phyloP scores from a whole-genome alignment of 2,888 invertebrate genomes.

The Agriotes lineatus region DNA sequence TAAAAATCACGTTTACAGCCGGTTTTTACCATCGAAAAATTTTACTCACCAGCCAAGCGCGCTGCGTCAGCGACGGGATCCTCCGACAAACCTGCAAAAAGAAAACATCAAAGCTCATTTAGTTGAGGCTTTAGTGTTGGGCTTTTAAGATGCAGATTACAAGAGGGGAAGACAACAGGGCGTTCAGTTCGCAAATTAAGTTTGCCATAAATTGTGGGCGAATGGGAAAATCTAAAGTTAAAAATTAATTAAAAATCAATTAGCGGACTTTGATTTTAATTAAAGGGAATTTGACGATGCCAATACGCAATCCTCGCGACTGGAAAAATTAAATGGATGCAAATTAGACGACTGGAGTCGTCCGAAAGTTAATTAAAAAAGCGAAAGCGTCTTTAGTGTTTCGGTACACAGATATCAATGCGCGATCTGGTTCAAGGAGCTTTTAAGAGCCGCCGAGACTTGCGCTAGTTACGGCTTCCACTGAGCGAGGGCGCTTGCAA shows the following conservation, averaged over 20 bases:
- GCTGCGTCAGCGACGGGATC: not conserved
- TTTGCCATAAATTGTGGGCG: not conserved
- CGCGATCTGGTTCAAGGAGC: too few species aligned
- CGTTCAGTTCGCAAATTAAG: not conserved
- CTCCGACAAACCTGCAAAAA: not conserved
- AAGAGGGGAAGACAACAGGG: not conserved
- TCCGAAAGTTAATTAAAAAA: slow-evolving; percentile 4
- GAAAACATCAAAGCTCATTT: not conserved
- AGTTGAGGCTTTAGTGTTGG: not conserved
- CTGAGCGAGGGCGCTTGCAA: not conserved
- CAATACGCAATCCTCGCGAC: not conserved
- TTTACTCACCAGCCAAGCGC: not conserved
- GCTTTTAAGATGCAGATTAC: not conserved
- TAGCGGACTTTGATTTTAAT: slow-evolving; percentile 15
- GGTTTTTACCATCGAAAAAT: not conserved
- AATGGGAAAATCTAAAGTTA: slow-evolving; percentile 12
- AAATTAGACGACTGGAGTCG: not conserved
- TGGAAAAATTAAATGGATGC: not conserved
- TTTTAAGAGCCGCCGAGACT: too few species aligned
- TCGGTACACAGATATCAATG: not conserved
- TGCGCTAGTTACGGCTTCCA: not conserved
- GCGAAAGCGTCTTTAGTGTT: not conserved
- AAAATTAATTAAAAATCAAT: slow-evolving; percentile 19
- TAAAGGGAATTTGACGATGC: slow-evolving; percentile 9
- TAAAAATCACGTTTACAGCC: slow-evolving; percentile 4